A percentile compares a stretch with the other conserved stretches of the same genome.
Conservation (phyloP, 92 coral and sea anemone species). For the Porites rus region DNA sequence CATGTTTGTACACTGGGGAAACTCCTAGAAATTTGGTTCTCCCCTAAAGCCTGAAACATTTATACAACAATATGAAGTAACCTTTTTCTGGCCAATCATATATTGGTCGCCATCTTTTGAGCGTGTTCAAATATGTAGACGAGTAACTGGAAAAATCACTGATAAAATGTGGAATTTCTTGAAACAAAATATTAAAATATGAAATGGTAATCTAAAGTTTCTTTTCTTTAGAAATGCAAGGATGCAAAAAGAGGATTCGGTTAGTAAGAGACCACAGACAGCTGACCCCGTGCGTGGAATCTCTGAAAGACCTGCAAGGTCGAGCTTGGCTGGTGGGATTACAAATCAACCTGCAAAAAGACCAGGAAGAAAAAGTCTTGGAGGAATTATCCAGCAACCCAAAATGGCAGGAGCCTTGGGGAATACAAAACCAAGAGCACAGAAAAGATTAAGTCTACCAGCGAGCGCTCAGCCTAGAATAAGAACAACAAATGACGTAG, state of each 20-base stretch:
- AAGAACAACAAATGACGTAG: background rate
- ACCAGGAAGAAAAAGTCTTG: conserved; percentile 31
- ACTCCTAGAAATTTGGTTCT: too few species aligned
- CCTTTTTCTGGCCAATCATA: too few species aligned
- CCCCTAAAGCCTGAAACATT: too few species aligned
- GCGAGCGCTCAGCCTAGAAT: conserved; percentile 35
- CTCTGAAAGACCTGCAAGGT: conserved; percentile 8
- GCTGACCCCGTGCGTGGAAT: conserved; percentile 7
- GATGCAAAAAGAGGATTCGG: conserved; percentile 6
- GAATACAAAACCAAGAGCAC: conserved; percentile 23
- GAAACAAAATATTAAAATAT: too few species aligned
- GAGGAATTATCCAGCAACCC: conserved; percentile 14
- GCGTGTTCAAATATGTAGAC: too few species aligned
- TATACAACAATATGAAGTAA: too few species aligned
- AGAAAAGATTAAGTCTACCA: conserved; percentile 44
- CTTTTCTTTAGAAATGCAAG: conserved; percentile 13
- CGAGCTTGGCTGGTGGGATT: conserved; percentile 18
- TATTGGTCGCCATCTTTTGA: too few species aligned
- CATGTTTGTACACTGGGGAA: too few species aligned
- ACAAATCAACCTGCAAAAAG: conserved; percentile 28
- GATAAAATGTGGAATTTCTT: too few species aligned
- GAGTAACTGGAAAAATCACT: too few species aligned
- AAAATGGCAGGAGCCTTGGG: conserved; percentile 3
- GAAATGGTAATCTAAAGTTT: background rate
- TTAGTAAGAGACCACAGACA: conserved; percentile 27